These are phyloP conservation scores for Phalera bucephala DNA, from an alignment of 2,888 invertebrate species.

Conservation along the genomic window DNA sequence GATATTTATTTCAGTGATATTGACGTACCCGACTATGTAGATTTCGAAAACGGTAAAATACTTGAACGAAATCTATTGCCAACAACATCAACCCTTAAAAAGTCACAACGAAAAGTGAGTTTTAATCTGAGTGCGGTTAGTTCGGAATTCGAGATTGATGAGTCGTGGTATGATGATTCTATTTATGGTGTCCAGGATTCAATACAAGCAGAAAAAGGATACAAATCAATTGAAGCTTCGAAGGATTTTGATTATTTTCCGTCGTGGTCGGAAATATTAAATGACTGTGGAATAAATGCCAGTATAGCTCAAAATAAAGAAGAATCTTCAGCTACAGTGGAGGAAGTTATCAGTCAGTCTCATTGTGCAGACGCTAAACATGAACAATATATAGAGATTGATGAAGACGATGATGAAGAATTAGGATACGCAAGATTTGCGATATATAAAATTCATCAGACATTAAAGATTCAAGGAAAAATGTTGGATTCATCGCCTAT, in stretches of 20 bases:
- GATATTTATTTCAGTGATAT: conserved; percentile 46
- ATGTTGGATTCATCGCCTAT: conserved; percentile 68
- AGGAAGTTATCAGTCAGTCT: conserved; percentile 56
- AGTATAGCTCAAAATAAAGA: conserved; percentile 36
- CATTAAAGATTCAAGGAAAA: conserved; percentile 46
- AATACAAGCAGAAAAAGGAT: conserved; percentile 16
- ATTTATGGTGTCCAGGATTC: conserved; percentile 65
- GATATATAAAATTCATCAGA: conserved; percentile 61
- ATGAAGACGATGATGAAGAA: conserved; percentile 36
- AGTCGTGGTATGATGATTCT: conserved; percentile 62
- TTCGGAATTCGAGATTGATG: conserved; percentile 40
- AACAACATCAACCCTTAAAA: conserved; percentile 62
- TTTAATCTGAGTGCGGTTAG: conserved; percentile 44
- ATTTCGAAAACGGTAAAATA: conserved; percentile 58
- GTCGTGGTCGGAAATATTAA: conserved; percentile 67
- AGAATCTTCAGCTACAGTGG: conserved; percentile 37
- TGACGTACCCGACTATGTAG: conserved; percentile 58
- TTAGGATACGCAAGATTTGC: conserved; percentile 62
- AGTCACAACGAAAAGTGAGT: conserved; percentile 46
- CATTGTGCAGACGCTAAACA: conserved; percentile 38
- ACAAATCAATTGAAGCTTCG: conserved; percentile 19
- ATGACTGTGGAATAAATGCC: conserved; percentile 47
- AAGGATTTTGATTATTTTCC: conserved; percentile 34
- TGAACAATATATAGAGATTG: conserved; percentile 42
- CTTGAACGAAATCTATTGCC: conserved; percentile 33